These are phyloP conservation scores for Oceanodroma tethys DNA, from an alignment of 2,113 vertebrate genomes.

Conservation along the genomic window DNA sequence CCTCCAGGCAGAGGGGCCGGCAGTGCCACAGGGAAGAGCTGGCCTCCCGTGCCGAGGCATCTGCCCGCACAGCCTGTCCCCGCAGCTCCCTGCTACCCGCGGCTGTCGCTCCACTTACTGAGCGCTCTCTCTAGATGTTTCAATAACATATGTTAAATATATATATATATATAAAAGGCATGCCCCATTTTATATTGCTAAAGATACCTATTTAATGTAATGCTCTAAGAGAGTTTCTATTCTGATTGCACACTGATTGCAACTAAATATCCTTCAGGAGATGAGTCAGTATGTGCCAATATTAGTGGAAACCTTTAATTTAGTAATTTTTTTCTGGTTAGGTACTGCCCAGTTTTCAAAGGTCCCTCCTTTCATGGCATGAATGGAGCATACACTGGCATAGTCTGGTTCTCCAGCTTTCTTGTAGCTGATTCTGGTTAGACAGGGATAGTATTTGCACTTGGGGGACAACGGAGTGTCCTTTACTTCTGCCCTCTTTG, in stretches of 20 bases:
- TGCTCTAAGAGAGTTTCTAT: neutral
- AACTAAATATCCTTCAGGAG: neutral
- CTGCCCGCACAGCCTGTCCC: neutral
- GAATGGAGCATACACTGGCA: neutral
- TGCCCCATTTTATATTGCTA: neutral
- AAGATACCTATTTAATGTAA: neutral
- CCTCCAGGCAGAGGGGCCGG: neutral
- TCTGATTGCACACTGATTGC: neutral
- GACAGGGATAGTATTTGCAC: conserved; percentile 31
- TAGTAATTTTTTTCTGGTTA: neutral
- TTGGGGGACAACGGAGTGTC: neutral
- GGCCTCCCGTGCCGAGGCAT: neutral
- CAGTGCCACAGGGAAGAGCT: neutral
- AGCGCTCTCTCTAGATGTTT: neutral
- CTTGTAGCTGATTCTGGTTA: neutral
- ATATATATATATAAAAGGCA: neutral
- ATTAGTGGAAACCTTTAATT: neutral
- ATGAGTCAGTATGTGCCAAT: neutral
- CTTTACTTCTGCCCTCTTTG: conserved; percentile 10
- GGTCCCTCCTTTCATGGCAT: neutral
- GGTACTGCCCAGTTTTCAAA: neutral
- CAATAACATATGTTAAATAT: neutral
- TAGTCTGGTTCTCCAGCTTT: conserved; percentile 20
- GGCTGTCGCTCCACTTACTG: neutral
- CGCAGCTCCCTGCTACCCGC: neutral